Percentiles rank a stretch among this genome's conserved stretches.
Conservation (phyloP, 2,888 invertebrate genomes). For the Leptinotarsa haldemani region DNA sequence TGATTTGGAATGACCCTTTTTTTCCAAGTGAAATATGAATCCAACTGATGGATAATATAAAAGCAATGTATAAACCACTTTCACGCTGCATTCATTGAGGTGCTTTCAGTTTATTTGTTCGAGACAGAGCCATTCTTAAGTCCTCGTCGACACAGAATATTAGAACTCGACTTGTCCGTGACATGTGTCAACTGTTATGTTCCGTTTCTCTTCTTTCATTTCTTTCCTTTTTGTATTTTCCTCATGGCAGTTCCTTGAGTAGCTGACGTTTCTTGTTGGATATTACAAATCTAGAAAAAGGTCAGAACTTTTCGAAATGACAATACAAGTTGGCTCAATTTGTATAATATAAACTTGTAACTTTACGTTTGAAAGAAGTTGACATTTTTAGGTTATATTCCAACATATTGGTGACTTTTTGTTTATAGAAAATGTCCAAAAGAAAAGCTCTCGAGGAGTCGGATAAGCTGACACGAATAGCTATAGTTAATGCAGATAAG, state of each 20-base stretch:
- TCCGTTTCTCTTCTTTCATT: too few species aligned
- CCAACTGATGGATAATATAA: too few species aligned
- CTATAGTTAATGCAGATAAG: constrained; percentile 97
- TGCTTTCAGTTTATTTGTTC: too few species aligned
- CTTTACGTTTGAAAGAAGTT: not conserved
- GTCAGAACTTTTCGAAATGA: constrained; percentile 22
- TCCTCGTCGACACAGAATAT: too few species aligned
- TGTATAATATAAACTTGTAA: not conserved
- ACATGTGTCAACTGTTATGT: too few species aligned
- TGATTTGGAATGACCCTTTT: too few species aligned
- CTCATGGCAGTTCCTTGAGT: constrained; percentile 54
- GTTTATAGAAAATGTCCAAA: constrained; percentile 71
- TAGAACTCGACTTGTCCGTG: too few species aligned
- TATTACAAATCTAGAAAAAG: constrained; percentile 29
- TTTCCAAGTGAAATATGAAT: too few species aligned
- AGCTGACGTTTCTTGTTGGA: constrained; percentile 42
- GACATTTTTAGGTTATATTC: constrained; percentile 48
- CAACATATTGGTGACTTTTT: constrained; percentile 44
- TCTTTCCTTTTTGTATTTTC: constrained; percentile 41
- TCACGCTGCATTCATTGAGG: too few species aligned
- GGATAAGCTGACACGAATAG: constrained; percentile 95
- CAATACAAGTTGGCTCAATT: not conserved
- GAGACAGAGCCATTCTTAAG: too few species aligned
- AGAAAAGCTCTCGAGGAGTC: constrained; percentile 84
- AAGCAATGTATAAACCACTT: too few species aligned